phyloP scores from a whole-genome alignment of 2,113 vertebrate species.

The Puma concolor region DNA sequence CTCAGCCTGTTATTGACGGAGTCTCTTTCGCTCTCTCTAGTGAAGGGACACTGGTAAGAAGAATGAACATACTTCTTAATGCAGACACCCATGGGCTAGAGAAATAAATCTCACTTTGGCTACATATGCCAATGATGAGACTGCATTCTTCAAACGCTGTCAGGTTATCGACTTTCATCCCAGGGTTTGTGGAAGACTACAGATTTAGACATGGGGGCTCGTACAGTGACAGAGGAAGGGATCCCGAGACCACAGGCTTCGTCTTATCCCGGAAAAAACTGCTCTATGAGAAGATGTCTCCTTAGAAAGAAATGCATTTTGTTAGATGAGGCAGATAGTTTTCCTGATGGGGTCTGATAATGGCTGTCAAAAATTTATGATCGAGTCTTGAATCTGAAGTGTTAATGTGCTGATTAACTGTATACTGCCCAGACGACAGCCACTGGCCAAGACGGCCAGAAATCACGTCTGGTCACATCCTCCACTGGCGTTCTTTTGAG shows the following conservation, averaged over 20 bases:
- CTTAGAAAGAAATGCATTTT: not conserved
- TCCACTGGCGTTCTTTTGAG: not conserved
- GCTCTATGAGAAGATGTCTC: not conserved
- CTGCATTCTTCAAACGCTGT: conserved; percentile 56
- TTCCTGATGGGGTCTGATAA: not conserved
- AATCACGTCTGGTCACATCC: not conserved
- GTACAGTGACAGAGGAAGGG: not conserved
- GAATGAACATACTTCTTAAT: conserved; percentile 52
- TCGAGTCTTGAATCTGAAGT: not conserved
- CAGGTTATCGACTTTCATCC: not conserved
- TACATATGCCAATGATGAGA: conserved; percentile 64
- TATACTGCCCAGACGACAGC: not conserved
- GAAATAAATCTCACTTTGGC: conserved; percentile 74
- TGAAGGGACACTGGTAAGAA: conserved; percentile 63
- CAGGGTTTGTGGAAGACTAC: conserved; percentile 59
- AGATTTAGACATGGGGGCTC: not conserved
- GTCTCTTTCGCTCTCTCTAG: not conserved
- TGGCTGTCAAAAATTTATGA: not conserved
- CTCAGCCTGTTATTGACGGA: not conserved
- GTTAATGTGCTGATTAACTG: not conserved
- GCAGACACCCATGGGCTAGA: conserved; percentile 61
- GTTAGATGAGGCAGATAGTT: not conserved
- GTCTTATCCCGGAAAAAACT: conserved; percentile 36
- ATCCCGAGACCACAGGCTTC: conserved; percentile 48
- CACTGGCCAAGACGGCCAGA: not conserved